Percentiles rank a stretch among this genome's conserved stretches.
These are phyloP conservation scores for Scomber scombrus DNA, from an alignment of 2,113 vertebrate genomes.

Conservation along the genomic window DNA sequence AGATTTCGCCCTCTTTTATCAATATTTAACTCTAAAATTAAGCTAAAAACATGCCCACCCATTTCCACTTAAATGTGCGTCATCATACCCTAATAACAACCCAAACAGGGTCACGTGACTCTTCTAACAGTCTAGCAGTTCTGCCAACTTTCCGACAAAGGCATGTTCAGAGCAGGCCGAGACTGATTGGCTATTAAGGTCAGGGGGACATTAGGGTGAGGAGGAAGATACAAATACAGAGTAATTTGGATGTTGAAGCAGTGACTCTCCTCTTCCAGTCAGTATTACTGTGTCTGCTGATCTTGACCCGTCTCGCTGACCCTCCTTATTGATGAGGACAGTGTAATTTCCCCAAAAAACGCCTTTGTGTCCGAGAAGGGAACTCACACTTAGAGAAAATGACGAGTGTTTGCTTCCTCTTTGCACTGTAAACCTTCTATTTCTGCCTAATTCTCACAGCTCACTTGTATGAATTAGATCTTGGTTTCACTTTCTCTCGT, in stretches of 20 bases:
- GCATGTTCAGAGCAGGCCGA: constrained; percentile 7
- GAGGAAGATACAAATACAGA: not conserved
- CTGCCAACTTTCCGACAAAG: constrained; percentile 34
- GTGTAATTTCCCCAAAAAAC: not conserved
- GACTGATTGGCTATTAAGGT: constrained; percentile 34
- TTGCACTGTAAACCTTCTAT: no score
- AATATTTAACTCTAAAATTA: constrained; percentile 1
- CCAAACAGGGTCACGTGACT: constrained; percentile 41
- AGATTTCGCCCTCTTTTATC: not conserved
- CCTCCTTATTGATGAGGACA: not conserved
- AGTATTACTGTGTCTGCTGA: constrained; percentile 3
- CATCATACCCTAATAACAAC: not conserved
- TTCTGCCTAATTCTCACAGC: no score
- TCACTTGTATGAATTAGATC: not conserved
- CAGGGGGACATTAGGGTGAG: constrained; percentile 1
- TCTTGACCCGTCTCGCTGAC: not conserved
- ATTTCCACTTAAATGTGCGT: constrained; percentile 33
- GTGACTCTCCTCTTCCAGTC: not conserved
- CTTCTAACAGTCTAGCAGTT: constrained; percentile 3
- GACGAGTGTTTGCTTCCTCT: not conserved
- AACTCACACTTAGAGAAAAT: not conserved
- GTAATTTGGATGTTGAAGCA: not conserved
- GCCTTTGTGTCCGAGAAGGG: not conserved
- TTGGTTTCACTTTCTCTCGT: constrained; percentile 9
- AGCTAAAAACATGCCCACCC: not conserved